Evolutionary conservation across 2,113 vertebrate species (phyloP).

Genomic region (Platichthys flesus): DNA sequence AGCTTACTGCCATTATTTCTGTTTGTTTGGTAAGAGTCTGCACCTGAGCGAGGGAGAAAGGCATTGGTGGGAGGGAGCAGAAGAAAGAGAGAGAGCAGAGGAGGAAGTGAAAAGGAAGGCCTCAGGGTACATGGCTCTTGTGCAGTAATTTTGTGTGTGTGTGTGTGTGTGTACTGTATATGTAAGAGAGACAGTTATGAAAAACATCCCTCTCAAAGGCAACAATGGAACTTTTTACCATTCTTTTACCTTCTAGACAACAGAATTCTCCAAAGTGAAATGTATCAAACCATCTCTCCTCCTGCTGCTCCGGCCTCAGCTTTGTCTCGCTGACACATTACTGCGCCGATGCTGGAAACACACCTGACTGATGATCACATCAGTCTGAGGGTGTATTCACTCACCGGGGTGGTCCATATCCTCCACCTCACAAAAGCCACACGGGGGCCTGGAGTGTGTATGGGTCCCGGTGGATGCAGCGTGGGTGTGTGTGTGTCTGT

Average conservation of each 20-base stretch:
- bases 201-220: conserved; percentile 30
- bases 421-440: conserved; percentile 36
- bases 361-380: conserved; percentile 61
- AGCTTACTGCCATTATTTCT: conserved; percentile 63
- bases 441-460: conserved; percentile 40
- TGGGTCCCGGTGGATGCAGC: conserved; percentile 37
- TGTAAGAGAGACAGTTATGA: conserved; percentile 21
- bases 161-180: conserved; percentile 9
- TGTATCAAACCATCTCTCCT: conserved; percentile 35
- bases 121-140: conserved; percentile 25
- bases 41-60: conserved; percentile 61
- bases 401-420: conserved; percentile 70
- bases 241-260: conserved; percentile 4
- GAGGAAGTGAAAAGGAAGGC: conserved; percentile 50
- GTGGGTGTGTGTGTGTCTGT: conserved; percentile 18
- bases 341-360: conserved; percentile 32
- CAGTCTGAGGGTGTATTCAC: conserved; percentile 57
- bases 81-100: conserved; percentile 23
- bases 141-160: conserved; percentile 15
- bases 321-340: conserved; percentile 61
- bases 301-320: neutral
- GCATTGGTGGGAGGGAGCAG: conserved; percentile 40
- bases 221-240: conserved; percentile 22
- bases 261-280: conserved; percentile 27
- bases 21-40: conserved; percentile 66